Percentiles rank a stretch among this genome's conserved stretches.
phyloP scores from a whole-genome alignment of 2,113 vertebrate genomes.

The Chunga burmeisteri region DNA sequence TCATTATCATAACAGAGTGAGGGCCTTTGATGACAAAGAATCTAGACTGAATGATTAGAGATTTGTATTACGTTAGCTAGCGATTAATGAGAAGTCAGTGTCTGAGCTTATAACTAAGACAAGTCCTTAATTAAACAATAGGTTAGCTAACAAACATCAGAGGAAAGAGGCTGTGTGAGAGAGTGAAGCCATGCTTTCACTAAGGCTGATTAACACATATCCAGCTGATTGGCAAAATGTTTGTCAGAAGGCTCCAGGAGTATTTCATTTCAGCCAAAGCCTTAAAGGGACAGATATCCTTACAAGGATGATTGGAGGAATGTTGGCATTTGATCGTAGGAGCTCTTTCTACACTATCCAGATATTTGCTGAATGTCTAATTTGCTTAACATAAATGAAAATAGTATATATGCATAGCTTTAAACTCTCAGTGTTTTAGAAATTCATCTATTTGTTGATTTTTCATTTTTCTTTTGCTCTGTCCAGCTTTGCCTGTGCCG shows the following conservation, averaged over 20 bases:
- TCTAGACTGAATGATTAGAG: background rate
- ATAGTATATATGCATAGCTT: background rate
- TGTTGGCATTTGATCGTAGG: background rate
- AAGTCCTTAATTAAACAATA: constrained; percentile 44
- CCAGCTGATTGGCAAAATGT: background rate
- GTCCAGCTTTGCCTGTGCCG: background rate
- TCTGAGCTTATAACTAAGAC: constrained; percentile 3
- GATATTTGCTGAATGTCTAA: background rate
- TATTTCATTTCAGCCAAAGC: background rate
- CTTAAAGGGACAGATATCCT: background rate
- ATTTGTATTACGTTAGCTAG: background rate
- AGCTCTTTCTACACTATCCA: background rate
- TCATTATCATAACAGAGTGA: background rate
- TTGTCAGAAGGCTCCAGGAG: background rate
- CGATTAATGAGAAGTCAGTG: constrained; percentile 32
- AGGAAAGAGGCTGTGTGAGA: background rate
- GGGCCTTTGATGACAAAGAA: constrained; percentile 15
- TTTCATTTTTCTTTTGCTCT: background rate
- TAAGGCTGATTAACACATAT: background rate
- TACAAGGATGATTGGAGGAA: background rate
- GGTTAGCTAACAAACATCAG: background rate
- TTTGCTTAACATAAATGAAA: background rate
- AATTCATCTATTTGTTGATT: background rate
- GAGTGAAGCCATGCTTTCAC: background rate
- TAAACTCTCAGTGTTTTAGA: background rate